Evolutionary conservation across 2,888 invertebrate genomes (phyloP).

Genomic region (Boloria euphrosyne): DNA sequence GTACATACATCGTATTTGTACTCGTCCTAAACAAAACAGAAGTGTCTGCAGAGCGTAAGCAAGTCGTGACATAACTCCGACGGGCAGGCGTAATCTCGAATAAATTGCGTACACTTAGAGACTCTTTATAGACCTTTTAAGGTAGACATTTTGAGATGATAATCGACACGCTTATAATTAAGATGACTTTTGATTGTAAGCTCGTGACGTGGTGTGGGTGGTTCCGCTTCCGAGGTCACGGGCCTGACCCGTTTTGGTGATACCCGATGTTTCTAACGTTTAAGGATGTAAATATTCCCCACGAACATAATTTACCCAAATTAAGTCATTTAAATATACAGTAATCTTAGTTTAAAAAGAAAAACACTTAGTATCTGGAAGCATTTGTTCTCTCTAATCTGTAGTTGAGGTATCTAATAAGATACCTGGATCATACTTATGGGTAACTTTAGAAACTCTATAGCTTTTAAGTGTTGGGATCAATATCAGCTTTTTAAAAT

Average conservation of each 20-base stretch:
- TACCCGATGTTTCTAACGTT: constrained; percentile 31
- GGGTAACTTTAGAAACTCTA: no score
- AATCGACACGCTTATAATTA: constrained; percentile 81
- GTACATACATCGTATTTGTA: constrained; percentile 7
- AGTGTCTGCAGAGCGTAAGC: constrained; percentile 63
- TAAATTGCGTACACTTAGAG: constrained; percentile 78
- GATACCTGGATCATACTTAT: no score
- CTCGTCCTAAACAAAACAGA: constrained; percentile 57
- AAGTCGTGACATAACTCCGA: constrained; percentile 74
- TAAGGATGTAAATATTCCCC: constrained; percentile 24
- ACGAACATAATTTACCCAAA: constrained; percentile 22
- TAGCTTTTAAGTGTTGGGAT: no score
- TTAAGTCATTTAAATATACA: constrained; percentile 14
- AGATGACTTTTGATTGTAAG: constrained; percentile 68
- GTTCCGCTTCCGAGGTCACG: constrained; percentile 76
- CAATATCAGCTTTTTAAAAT: no score
- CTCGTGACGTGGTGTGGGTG: constrained; percentile 79
- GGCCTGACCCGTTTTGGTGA: constrained; percentile 47
- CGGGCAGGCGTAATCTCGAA: constrained; percentile 71
- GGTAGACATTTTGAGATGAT: constrained; percentile 80
- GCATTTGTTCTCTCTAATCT: no score
- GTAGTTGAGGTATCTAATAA: no score
- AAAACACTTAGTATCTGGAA: background rate
- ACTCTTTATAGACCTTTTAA: constrained; percentile 81
- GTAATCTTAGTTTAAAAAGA: background rate